Base-by-base conservation (phyloP, 30 jellyfish, hydroid and myxozoan genomes). In the Aurelia sp. region DNA sequence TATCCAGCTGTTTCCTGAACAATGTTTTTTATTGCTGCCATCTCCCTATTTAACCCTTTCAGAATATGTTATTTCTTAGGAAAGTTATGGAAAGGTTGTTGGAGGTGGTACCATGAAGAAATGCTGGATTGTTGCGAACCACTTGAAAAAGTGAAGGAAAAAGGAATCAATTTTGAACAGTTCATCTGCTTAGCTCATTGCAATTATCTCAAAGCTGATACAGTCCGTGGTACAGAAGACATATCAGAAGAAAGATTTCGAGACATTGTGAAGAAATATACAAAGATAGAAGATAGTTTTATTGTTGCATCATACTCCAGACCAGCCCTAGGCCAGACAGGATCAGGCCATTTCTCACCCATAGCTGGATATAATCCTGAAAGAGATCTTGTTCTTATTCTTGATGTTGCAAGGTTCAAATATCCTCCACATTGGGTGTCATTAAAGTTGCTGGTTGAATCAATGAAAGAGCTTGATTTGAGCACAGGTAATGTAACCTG, bases 91-190 rank as follows among this genome's bases (percentile, higher is more conserved):
- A 91, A 85, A 72, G 96, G 93, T 4, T 80, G 93, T 22, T 91
- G 98, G 98, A 71, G 98, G 15, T 91, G 98, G 98, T 91, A 91
- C 61, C 98, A 91, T 64, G 98, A 91, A 59, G 96, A 84, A 18
- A 91, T 91, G 98, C 75, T 91, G 18, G 98, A 91, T 68, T 91
- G 98, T 58, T 91, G 98, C 47, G 87, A 85, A 85, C 89, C 96
- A 6, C 78, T 91, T 18, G 95, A 77, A n/a, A 57, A 85, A 10
- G 96, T 84, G 30, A 85, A 68, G 75, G 84, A 91, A 64, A 72
- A 85, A 31, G 98, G 98, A 18, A 91, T 91, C 86, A 91, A 89
- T 68, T 55, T 91, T 63, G 98, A 91, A 17, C 98, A 91, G 55
- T 91, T 91, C 58, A 81, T 84, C 17, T 91, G 98, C 69, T 57